Conservation (phyloP, 2,888 invertebrate genomes). For the Lasioglossum vierecki region DNA sequence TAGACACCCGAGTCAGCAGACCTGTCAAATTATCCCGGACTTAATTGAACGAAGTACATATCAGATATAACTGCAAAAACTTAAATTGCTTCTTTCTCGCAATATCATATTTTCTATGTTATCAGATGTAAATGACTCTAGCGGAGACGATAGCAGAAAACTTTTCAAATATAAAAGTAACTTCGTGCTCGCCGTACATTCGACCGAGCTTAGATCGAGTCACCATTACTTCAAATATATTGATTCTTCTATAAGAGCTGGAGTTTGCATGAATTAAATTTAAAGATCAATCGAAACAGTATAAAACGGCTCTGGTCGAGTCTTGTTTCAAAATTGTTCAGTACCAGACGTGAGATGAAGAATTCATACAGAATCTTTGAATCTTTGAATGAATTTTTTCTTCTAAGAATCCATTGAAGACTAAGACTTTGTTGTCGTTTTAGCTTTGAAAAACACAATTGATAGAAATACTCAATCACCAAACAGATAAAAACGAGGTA, state of each 20-base stretch:
- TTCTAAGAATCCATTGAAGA: not conserved
- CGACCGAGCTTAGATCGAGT: not conserved
- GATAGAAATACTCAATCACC: not conserved
- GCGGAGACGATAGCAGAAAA: not conserved
- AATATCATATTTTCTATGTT: constrained; percentile 4
- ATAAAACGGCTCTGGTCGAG: too few species aligned
- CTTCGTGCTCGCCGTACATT: not conserved
- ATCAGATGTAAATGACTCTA: not conserved
- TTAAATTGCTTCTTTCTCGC: not conserved
- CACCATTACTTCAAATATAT: not conserved
- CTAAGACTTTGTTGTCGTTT: not conserved
- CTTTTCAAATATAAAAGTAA: constrained; percentile 2
- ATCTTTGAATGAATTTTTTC: not conserved
- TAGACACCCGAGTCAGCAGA: not conserved
- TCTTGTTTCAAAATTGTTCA: too few species aligned
- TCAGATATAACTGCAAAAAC: not conserved
- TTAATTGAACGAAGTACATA: not conserved
- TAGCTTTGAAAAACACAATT: not conserved
- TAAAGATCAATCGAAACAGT: not conserved
- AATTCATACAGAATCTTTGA: too few species aligned
- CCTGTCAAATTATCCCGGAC: not conserved
- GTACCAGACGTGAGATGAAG: too few species aligned
- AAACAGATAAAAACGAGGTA: not conserved
- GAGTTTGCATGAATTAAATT: not conserved
- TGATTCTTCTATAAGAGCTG: not conserved